Evolutionary conservation across 2,888 invertebrate genomes (phyloP), one percentile per base, ranked within the genome.

Genomic region (Brassicogethes aeneus): DNA sequence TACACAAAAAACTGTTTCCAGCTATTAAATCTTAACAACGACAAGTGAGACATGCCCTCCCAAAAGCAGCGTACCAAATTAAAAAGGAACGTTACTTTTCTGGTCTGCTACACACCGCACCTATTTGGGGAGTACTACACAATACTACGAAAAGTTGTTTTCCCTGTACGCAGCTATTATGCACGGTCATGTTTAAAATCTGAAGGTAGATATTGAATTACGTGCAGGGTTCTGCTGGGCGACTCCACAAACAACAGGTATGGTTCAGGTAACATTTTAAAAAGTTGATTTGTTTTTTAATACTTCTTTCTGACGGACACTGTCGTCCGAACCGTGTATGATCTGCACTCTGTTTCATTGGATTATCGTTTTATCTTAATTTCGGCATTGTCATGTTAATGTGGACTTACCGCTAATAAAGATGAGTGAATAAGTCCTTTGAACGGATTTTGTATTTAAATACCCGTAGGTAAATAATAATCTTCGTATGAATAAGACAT

Each of bases 191-290:
- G 23, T 23, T 23, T 23, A 10, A 23, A 23, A 23, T 23, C 23
- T 5, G 5, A 7, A 7, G 23, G 23, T 23, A 23, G 5, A 23
- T 5, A 23, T 23, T 23, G 23, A 23, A 23, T 23, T 23, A 7
- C 5, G 23, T 7, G 5, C 5, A 23, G 10, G 5, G 23, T 23
- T 23, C 23, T 5, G 5, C 10, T 23, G 23, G 23, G 10, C 10
- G 23, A 10, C 23, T 23, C 23, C 5, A 23, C 51, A 52, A 54
- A 55, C 56, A 57, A 52, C 50, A 47, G 52, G 55, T 54, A 57
- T 54, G 59, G 59, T 55, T 57, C 61, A 62, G 62, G 62, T 61
- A 62, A 62, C 57, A 58, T 57, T 58, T 60, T 56, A 53, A 57
- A 59, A 55, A 51, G 51, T 42, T 50, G 50, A 50, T 39, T 35